These are phyloP conservation scores for Macquaria australasica DNA, from an alignment of 2,113 vertebrate species.

Conservation along the genomic window DNA sequence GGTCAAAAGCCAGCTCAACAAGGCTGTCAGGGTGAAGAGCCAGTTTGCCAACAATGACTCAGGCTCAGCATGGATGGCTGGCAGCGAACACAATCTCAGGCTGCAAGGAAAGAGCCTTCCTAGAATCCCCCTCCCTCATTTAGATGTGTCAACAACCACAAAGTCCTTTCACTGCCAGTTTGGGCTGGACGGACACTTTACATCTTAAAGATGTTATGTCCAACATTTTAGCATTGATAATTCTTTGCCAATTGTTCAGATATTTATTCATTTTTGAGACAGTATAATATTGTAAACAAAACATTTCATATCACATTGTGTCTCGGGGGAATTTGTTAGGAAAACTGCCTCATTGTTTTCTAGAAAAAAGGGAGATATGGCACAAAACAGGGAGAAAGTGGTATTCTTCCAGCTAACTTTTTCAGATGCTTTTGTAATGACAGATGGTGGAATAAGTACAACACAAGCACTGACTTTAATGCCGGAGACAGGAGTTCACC, in stretches of 20 bases:
- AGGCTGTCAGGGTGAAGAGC: conserved; percentile 59
- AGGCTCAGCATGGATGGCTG: conserved; percentile 54
- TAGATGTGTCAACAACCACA: conserved; percentile 29
- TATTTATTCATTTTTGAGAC: not conserved
- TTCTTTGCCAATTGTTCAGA: not conserved
- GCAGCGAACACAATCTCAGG: conserved; percentile 61
- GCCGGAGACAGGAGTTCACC: too few species aligned
- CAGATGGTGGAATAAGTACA: not conserved
- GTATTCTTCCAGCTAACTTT: not conserved
- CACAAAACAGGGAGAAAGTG: not conserved
- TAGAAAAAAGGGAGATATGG: not conserved
- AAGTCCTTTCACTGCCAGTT: conserved; percentile 6
- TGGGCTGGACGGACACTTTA: not conserved
- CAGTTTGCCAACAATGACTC: conserved; percentile 66
- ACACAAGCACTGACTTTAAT: too few species aligned
- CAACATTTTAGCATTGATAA: not conserved
- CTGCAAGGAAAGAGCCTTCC: conserved; percentile 50
- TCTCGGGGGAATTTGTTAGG: not conserved
- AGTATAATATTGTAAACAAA: not conserved
- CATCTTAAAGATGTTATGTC: not conserved
- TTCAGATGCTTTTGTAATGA: not conserved
- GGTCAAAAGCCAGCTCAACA: conserved; percentile 62
- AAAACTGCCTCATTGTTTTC: not conserved
- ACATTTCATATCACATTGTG: not conserved
- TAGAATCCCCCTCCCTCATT: conserved; percentile 36